Evolutionary conservation across 2,888 invertebrate genomes (phyloP).

Genomic region (Tenthredo mesomela): DNA sequence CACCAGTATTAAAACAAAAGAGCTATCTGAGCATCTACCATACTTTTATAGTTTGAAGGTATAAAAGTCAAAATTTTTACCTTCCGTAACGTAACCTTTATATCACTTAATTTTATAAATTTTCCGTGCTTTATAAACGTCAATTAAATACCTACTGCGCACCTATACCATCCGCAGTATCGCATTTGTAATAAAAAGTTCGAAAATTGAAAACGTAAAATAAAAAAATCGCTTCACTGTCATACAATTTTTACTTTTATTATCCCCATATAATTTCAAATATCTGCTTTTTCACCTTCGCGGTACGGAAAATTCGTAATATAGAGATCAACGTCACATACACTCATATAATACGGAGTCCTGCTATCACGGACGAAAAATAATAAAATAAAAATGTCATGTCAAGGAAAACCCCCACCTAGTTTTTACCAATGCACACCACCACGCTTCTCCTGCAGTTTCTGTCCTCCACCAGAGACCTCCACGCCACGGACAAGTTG

Average conservation of each 20-base stretch:
- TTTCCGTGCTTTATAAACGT: not conserved
- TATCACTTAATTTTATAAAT: not conserved
- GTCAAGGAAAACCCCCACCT: conserved; percentile 59
- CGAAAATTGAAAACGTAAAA: not conserved
- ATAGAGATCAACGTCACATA: not conserved
- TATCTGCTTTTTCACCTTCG: not conserved
- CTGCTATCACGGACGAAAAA: not conserved
- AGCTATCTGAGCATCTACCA: conserved; percentile 14
- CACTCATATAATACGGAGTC: not conserved
- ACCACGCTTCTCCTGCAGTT: conserved; percentile 61
- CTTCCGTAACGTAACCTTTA: not conserved
- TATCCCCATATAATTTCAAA: not conserved
- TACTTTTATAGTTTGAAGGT: not conserved
- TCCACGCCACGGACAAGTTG: conserved; percentile 52
- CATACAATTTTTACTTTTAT: not conserved
- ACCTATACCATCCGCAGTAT: not conserved
- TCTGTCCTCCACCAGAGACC: conserved; percentile 62
- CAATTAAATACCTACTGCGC: not conserved
- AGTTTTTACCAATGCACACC: conserved; percentile 65
- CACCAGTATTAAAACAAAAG: conserved; percentile 12
- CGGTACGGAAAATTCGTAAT: not conserved
- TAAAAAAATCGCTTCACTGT: not conserved
- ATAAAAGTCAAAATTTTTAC: conserved; percentile 10
- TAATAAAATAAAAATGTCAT: conserved; percentile 56
- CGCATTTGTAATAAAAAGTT: not conserved